phyloP scores from a whole-genome alignment of 2,888 invertebrate genomes.

The Plutella xylostella region DNA sequence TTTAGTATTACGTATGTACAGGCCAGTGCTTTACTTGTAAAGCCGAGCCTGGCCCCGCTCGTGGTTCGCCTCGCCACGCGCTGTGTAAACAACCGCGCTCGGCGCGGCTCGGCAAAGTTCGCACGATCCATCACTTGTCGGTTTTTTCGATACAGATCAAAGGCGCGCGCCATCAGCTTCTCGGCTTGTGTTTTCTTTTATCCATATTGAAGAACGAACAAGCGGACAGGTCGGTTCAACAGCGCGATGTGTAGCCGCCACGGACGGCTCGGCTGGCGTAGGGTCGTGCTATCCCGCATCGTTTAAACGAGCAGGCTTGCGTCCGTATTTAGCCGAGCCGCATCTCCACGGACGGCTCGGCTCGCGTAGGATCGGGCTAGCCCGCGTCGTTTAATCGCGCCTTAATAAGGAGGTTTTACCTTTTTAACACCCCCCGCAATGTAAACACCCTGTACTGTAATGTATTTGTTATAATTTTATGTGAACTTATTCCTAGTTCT shows the following conservation, averaged over 20 bases:
- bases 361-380: conserved; percentile 8
- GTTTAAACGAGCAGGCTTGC: conserved; percentile 10
- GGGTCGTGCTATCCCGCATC: conserved; percentile 2
- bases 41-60: conserved; percentile 1
- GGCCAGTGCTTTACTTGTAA: too few relatives aligned
- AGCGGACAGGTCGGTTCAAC: conserved; percentile 8
- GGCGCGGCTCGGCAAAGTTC: background rate
- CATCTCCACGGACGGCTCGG: conserved; percentile 7
- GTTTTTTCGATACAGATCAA: too few relatives aligned
- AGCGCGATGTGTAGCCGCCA: conserved; percentile 3
- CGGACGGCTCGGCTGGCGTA: conserved; percentile 3
- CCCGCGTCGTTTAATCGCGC: too few relatives aligned
- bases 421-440: too few relatives aligned
- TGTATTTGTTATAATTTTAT: too few relatives aligned
- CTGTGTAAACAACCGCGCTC: background rate
- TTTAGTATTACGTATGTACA: too few relatives aligned
- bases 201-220: conserved; percentile 9
- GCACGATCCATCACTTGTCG: too few relatives aligned
- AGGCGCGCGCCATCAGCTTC: too few relatives aligned
- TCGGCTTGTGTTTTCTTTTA: conserved; percentile 7
- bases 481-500: too few relatives aligned
- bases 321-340: conserved; percentile 9
- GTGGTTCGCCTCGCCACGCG: background rate
- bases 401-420: too few relatives aligned
- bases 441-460: too few relatives aligned